phyloP scores from a whole-genome alignment of 2,797 vertebrate genomes.

The Diplodus sargus region DNA sequence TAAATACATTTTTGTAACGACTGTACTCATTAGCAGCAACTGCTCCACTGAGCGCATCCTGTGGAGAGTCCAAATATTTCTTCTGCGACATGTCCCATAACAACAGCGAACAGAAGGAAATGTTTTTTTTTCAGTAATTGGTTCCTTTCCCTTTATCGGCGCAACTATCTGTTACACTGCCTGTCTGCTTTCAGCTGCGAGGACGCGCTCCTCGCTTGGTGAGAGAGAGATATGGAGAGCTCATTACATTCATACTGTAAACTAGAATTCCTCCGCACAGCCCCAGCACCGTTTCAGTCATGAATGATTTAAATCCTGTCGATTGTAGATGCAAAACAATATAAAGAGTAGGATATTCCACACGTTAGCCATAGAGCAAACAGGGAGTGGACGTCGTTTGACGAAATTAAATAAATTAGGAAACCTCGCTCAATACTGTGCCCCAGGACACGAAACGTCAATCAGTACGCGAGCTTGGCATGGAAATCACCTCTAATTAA shows the following conservation, averaged over 20 bases:
- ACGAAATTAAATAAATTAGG: not conserved
- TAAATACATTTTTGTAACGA: accelerated
- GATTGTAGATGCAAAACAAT: not conserved
- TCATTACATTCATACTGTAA: not conserved
- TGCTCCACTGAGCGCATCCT: not conserved
- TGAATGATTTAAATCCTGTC: not conserved
- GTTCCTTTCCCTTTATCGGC: not conserved
- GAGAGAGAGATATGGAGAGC: not conserved
- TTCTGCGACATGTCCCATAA: not conserved
- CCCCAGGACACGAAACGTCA: not conserved
- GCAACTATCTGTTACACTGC: not conserved
- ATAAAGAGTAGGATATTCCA: not conserved
- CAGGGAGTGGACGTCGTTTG: not conserved
- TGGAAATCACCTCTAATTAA: too few relatives aligned
- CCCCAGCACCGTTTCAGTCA: too few relatives aligned
- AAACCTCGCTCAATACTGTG: not conserved
- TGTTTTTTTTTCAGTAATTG: not conserved
- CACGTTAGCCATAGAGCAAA: too few relatives aligned
- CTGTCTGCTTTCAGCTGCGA: not conserved
- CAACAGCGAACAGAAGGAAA: accelerated
- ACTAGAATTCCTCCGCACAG: not conserved
- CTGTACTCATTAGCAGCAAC: not conserved
- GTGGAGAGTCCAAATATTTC: not conserved
- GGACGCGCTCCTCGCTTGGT: not conserved
- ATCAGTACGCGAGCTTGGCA: too few relatives aligned